phyloP scores from a whole-genome alignment of 2,797 vertebrate species.

The Saxicola maurus region DNA sequence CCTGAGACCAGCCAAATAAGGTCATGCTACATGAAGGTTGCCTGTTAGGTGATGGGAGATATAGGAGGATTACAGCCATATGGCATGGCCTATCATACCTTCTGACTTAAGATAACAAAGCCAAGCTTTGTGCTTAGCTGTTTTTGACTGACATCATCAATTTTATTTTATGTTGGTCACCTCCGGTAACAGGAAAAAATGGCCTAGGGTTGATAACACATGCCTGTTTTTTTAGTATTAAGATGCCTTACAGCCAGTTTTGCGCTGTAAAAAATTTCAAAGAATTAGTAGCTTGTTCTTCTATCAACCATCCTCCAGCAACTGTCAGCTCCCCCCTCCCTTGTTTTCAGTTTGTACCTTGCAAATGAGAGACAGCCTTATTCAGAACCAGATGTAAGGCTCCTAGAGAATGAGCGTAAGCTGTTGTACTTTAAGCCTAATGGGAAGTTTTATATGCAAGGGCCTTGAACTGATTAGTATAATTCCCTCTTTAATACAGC shows the following conservation, averaged over 20 bases:
- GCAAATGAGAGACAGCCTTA: conserved; percentile 84
- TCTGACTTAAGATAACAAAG: conserved; percentile 88
- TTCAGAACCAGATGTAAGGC: conserved; percentile 86
- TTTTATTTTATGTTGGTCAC: conserved; percentile 84
- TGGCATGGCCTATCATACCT: conserved; percentile 84
- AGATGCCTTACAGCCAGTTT: conserved; percentile 80
- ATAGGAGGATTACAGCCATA: conserved; percentile 85
- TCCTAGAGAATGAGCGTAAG: conserved; percentile 82
- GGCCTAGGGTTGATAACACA: conserved; percentile 83
- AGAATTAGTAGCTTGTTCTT: conserved; percentile 78
- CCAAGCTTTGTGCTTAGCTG: conserved; percentile 81
- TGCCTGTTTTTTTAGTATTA: conserved; percentile 77
- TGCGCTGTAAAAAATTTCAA: conserved; percentile 73
- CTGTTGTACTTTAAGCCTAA: conserved; percentile 89
- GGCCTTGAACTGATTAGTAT: conserved; percentile 88
- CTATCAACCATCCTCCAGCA: conserved; percentile 77
- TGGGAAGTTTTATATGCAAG: conserved; percentile 90
- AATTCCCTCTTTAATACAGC: conserved; percentile 90
- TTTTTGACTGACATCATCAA: conserved; percentile 82
- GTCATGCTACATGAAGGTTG: conserved; percentile 80
- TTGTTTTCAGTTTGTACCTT: conserved; percentile 85
- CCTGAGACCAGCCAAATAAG: conserved; percentile 83
- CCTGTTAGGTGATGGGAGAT: conserved; percentile 85
- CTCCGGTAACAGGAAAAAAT: conserved; percentile 82
- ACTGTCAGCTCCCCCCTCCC: conserved; percentile 72